A percentile compares a stretch with the other conserved stretches of the same genome.
Evolutionary conservation across 2,888 invertebrate species (phyloP).

Genomic region (Netelia fuscicornis): DNA sequence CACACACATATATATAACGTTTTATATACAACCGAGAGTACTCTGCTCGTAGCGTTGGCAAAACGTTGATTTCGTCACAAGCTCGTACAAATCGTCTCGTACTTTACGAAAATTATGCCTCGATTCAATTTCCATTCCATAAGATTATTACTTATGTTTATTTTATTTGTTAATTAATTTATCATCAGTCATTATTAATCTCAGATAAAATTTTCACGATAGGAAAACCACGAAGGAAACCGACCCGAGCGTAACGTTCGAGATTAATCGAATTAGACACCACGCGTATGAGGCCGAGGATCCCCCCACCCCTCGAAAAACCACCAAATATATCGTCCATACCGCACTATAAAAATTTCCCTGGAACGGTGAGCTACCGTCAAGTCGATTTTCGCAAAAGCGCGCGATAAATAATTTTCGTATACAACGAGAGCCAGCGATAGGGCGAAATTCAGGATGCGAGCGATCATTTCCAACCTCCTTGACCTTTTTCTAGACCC

Average conservation of each 20-base stretch:
- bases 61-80: too few relatives aligned
- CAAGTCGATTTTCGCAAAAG: not conserved
- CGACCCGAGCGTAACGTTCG: not conserved
- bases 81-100: too few relatives aligned
- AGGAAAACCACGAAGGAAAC: too few relatives aligned
- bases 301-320: not conserved
- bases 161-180: too few relatives aligned
- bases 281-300: not conserved
- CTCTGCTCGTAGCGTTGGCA: not conserved
- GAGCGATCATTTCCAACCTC: not conserved
- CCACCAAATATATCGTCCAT: not conserved
- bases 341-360: not conserved
- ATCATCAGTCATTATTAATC: too few relatives aligned
- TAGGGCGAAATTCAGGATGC: not conserved
- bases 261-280: not conserved
- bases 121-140: too few relatives aligned
- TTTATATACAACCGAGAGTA: not conserved
- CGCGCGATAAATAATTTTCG: not conserved
- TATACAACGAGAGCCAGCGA: not conserved
- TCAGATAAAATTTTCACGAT: too few relatives aligned
- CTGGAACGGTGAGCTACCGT: not conserved
- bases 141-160: too few relatives aligned
- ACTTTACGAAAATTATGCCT: too few relatives aligned
- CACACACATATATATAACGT: not conserved
- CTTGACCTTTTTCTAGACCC: too few relatives aligned